Evolutionary conservation across 1,140 invertebrate species (phyloP), one percentile per base, ranked within the genome.

Genomic region (Drosophila parvula): DNA sequence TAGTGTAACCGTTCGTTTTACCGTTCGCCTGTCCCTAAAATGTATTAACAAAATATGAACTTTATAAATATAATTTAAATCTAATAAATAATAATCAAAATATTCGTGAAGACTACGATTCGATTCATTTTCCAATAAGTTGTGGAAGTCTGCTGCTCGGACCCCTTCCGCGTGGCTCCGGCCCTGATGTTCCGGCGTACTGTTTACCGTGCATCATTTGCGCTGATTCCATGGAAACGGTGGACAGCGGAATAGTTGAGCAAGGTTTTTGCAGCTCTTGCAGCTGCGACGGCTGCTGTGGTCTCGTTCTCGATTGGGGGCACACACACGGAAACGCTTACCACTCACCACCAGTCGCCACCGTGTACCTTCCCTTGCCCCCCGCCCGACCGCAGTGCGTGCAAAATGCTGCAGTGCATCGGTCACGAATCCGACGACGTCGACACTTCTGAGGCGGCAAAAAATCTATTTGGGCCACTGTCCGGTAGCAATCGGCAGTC

Each of bases 401-500:
- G 80, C 67, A 80, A 74, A 76, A 78, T 61, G 79, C 80, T 57
- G 70, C 40, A 57, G 38, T 30, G 51, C 32, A 68, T 34, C 59
- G 60, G 60, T 53, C 77, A 89, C 84, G 77, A 77, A 74, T 83
- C 79, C 28, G 51, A 53, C 68, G 50, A 88, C 78, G 80, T 90
- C 62, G 48, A 60, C 81, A 79, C 12, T 82, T 85, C 69, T 28
- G 8, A n/a, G 43, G 47, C 47, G 40, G 50, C 71, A 79, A 86
- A 79, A 90, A 84, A 77, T 77, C 88, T 90, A 90, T 90, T 90
- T 90, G 82, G 84, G 56, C 48, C 62, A 70, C 62, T 53, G 71
- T 69, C 44, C 48, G 57, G 2, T 8, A 18, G 36, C 28, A 48
- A 34, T 30, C 56, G 34, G 61, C 41, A 80, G 78, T 89, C 81